A percentile compares a stretch with the other conserved stretches of the same genome.
Evolutionary conservation across 2,888 invertebrate genomes (phyloP).

Genomic region (Dicycla oo): DNA sequence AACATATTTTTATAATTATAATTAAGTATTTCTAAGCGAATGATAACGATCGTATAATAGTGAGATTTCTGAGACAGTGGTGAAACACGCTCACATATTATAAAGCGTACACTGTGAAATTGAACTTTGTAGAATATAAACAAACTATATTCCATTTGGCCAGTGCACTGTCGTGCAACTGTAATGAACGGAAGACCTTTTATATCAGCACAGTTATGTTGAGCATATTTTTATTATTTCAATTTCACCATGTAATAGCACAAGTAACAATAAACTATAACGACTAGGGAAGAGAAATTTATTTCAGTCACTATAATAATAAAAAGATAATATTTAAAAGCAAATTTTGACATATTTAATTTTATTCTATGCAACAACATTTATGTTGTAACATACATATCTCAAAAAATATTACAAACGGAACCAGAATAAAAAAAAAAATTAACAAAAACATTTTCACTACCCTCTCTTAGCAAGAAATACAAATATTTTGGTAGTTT

Average conservation of each 20-base stretch:
- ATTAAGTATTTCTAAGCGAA: background rate
- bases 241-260: constrained; percentile 22
- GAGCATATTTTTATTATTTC: constrained; percentile 32
- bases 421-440: constrained; percentile 12
- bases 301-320: constrained; percentile 44
- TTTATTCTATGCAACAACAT: constrained; percentile 18
- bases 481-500: constrained; percentile 19
- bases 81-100: constrained; percentile 40
- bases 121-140: background rate
- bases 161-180: constrained; percentile 28
- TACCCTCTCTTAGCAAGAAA: constrained; percentile 1
- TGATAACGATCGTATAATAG: background rate
- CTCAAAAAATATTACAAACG: constrained; percentile 16
- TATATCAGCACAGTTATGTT: constrained; percentile 20
- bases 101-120: constrained; percentile 34
- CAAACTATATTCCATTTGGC: constrained; percentile 12
- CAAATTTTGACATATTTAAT: background rate
- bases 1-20: background rate
- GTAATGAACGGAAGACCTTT: constrained; percentile 42
- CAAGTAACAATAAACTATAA: constrained; percentile 35
- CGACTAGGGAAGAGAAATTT: constrained; percentile 48
- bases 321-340: constrained; percentile 19
- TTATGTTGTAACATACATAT: constrained; percentile 2
- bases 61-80: constrained; percentile 38
- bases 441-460: background rate